Evolutionary conservation across 1,140 invertebrate species (phyloP).

Genomic region (Meloidogyne chitwoodi): DNA sequence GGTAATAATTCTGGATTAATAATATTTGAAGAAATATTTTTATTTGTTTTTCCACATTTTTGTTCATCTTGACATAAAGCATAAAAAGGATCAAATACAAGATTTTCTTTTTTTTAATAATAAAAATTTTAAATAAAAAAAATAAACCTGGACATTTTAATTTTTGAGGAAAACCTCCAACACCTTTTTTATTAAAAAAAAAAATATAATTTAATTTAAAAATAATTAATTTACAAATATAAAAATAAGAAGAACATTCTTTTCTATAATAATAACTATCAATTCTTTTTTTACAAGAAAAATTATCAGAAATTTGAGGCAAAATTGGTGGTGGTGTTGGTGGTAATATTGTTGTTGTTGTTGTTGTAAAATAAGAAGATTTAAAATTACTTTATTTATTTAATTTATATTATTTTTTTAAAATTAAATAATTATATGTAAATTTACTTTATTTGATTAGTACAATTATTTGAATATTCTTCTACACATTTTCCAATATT

Average conservation of each 20-base stretch:
- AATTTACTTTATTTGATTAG: no score
- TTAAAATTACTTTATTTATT: no score
- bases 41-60: neutral
- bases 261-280: conserved; percentile 8
- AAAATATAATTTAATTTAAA: neutral
- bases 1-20: no score
- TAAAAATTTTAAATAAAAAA: neutral
- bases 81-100: conserved; percentile 4
- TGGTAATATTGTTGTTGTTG: neutral
- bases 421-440: no score
- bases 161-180: neutral
- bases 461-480: neutral
- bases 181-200: neutral
- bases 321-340: neutral
- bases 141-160: conserved; percentile 9
- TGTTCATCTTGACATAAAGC: conserved; percentile 7
- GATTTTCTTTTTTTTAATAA: neutral
- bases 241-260: conserved; percentile 1
- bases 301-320: neutral
- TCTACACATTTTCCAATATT: neutral
- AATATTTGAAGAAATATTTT: neutral
- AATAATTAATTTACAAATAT: neutral
- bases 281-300: conserved; percentile 5
- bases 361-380: neutral
- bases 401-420: no score